Percentiles rank a stretch among this genome's conserved stretches.
These are phyloP conservation scores for Coregonus clupeaformis DNA, from an alignment of 2,113 vertebrate species.

Conservation along the genomic window DNA sequence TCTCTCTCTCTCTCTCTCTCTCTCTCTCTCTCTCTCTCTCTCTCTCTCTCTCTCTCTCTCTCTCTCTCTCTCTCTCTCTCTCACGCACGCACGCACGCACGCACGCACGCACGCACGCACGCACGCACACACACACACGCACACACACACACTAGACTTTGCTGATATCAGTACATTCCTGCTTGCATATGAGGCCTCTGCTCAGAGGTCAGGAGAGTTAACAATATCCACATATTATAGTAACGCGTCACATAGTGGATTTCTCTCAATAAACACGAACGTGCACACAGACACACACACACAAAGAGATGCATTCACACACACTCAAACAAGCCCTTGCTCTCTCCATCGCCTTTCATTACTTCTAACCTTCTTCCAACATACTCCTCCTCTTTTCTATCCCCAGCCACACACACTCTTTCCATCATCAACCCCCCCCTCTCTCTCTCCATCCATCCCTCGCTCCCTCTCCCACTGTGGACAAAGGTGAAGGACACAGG, in stretches of 20 bases:
- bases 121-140: too few relatives aligned
- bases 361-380: neutral
- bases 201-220: slow-evolving; percentile 47
- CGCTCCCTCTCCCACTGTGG: slow-evolving; percentile 1
- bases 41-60: too few relatives aligned
- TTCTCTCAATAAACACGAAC: too few relatives aligned
- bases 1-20: too few relatives aligned
- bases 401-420: neutral
- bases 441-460: neutral
- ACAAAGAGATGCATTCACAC: too few relatives aligned
- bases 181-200: slow-evolving; percentile 46
- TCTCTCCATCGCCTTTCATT: too few relatives aligned
- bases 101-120: too few relatives aligned
- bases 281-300: too few relatives aligned
- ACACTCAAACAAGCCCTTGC: too few relatives aligned
- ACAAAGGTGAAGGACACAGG: slow-evolving; percentile 65
- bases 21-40: too few relatives aligned
- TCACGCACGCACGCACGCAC: too few relatives aligned
- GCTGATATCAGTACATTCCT: slow-evolving; percentile 64
- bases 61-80: too few relatives aligned
- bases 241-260: neutral
- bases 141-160: slow-evolving; percentile 14
- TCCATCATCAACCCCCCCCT: neutral
- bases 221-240: slow-evolving; percentile 26
- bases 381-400: neutral